phyloP scores from a whole-genome alignment of 2,113 vertebrate genomes.

The Thinocorus orbignyianus region DNA sequence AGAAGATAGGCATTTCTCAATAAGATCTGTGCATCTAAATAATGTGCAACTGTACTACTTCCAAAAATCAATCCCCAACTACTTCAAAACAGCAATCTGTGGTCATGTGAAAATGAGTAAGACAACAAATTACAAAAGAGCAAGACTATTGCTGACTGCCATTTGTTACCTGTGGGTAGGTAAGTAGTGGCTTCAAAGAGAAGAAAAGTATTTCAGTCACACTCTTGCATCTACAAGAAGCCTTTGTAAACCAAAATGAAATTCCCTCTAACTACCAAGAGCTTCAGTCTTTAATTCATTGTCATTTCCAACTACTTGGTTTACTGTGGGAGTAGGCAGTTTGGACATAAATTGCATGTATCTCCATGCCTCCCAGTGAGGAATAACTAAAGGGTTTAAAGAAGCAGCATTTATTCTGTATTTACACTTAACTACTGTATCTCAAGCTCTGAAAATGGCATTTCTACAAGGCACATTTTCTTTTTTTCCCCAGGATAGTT shows the following conservation, averaged over 20 bases:
- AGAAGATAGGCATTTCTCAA: neutral
- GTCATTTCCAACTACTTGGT: neutral
- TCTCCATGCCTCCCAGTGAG: neutral
- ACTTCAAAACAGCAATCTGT: neutral
- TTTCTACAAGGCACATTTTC: neutral
- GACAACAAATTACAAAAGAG: neutral
- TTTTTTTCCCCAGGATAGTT: neutral
- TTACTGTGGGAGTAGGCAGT: neutral
- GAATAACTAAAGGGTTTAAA: neutral
- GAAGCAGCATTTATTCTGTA: neutral
- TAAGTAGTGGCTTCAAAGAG: conserved; percentile 30
- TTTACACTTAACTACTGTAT: neutral
- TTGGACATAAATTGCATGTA: neutral
- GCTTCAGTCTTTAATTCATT: neutral
- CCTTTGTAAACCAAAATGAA: conserved; percentile 6
- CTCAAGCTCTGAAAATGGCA: neutral
- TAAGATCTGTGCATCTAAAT: neutral
- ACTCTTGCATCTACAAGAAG: neutral
- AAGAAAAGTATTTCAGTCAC: neutral
- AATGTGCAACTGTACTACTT: neutral
- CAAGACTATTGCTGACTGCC: neutral
- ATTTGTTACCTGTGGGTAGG: neutral
- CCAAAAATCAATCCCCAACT: neutral
- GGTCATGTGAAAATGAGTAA: neutral
- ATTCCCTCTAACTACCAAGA: neutral